Evolutionary conservation across 2,113 vertebrate genomes (phyloP), one percentile per base, ranked within the genome.

Genomic region (Ophthalmolycus amberensis): DNA sequence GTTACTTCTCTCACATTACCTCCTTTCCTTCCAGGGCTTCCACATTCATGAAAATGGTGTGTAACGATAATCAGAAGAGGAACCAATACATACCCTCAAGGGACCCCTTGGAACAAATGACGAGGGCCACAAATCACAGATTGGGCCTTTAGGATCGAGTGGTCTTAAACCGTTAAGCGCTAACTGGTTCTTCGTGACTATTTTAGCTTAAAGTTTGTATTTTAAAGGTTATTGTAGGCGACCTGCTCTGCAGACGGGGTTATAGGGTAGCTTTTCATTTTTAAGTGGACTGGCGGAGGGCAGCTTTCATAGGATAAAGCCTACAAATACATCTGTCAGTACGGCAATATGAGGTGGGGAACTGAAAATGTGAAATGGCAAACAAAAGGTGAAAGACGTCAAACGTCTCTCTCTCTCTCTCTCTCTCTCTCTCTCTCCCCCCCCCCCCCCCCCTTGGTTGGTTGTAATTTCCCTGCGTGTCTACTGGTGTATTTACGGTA

Each of bases 401-500:
- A 12, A 3, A 6, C 1, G 2, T 25, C 1, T 3, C 0, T 1
- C 2, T 42, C 8, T 25, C 22, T 32, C 32, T 3, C 32, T 32
- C 32, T 3, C 32, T 4, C 32, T 32, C 32, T 4, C 32, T 32
- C 32, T 32, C 32, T 32, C 32, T 32, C 32, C 4, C 32, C 4
- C 32, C 4, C 32, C 4, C 5, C 25, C 1, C 5, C 0, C 1
- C 2, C 67, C 54, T 22, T 11, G 42, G 42, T 56, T 25, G 9
- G 4, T 4, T 18, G 42, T 32, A 7, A 38, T 76, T 38, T 5
- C 12, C 0, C 6, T 81, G 91, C 88, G 90, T 6, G 0, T 66
- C 38, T 82, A 5, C 65, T 83, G 0, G 0, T 0, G 77, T 22
- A 1, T 34, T 92, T 94, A 94, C 82, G 92, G 91, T 85, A 87